phyloP scores from a whole-genome alignment of 2,797 vertebrate genomes.

The Silurus lanzhouensis region DNA sequence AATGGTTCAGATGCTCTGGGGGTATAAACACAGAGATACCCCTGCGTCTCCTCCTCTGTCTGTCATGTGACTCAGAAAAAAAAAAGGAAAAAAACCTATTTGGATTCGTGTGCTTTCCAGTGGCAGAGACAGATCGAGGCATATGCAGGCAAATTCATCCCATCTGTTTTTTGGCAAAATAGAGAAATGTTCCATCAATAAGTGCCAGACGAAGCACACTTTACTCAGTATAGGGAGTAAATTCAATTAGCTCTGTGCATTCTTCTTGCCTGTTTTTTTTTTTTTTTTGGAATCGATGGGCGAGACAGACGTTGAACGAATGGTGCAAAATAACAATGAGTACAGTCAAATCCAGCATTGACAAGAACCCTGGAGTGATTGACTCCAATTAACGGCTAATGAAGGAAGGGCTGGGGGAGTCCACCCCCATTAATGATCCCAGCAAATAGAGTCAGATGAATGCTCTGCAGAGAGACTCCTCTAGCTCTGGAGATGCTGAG shows the following conservation, averaged over 20 bases:
- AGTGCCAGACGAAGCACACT: constrained; percentile 42
- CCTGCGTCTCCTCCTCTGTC: constrained; percentile 18
- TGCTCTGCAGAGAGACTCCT: constrained; percentile 41
- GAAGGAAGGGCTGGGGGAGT: constrained; percentile 48
- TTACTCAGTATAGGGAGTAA: constrained; percentile 40
- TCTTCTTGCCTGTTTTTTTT: constrained; percentile 26
- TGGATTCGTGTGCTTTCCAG: constrained; percentile 41
- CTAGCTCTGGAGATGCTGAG: constrained; percentile 7
- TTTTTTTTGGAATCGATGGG: constrained; percentile 38
- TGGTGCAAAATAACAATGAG: constrained; percentile 53
- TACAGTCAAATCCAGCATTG: constrained; percentile 48
- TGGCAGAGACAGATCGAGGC: constrained; percentile 38
- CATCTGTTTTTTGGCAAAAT: constrained; percentile 41
- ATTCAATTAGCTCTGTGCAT: constrained; percentile 48
- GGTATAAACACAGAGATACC: constrained; percentile 41
- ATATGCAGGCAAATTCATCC: constrained; percentile 40
- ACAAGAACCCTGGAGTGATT: constrained; percentile 42
- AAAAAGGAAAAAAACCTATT: constrained; percentile 29
- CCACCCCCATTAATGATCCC: constrained; percentile 48
- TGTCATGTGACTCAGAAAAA: constrained; percentile 4
- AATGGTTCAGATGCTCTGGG: constrained; percentile 37
- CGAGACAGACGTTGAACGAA: constrained; percentile 36
- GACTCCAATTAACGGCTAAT: constrained; percentile 57
- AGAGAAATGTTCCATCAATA: constrained; percentile 46
- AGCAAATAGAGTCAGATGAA: constrained; percentile 48